phyloP scores from a whole-genome alignment of 2,888 invertebrate species.

The Dorcus parallelipipedus region DNA sequence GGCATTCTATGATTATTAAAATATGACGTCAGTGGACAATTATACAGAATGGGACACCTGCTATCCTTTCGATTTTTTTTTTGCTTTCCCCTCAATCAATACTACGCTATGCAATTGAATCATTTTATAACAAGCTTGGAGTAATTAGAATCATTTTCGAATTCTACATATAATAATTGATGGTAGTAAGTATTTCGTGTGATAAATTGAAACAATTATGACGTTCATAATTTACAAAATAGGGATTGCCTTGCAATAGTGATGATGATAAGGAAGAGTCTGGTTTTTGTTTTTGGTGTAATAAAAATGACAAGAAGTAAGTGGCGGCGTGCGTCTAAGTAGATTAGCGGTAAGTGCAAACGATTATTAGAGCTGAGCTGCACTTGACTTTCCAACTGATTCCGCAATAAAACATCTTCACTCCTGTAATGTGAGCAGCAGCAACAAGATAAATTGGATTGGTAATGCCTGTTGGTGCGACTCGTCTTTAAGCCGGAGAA shows the following conservation, averaged over 20 bases:
- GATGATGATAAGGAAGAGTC: slow-evolving; percentile 9
- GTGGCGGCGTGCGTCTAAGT: slow-evolving; percentile 27
- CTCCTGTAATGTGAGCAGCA: slow-evolving; percentile 16
- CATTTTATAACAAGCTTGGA: too few relatives aligned
- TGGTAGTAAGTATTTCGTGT: too few relatives aligned
- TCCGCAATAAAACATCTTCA: slow-evolving; percentile 22
- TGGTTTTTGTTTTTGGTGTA: slow-evolving; percentile 26
- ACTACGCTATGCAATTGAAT: too few relatives aligned
- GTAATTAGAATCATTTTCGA: too few relatives aligned
- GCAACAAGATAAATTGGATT: too few relatives aligned
- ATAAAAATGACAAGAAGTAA: slow-evolving; percentile 29
- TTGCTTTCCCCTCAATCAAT: too few relatives aligned
- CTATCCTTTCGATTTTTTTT: slow-evolving; percentile 22
- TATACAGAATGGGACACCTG: slow-evolving; percentile 36
- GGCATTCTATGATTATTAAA: slow-evolving; percentile 44
- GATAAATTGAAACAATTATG: too few relatives aligned
- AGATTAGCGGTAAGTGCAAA: slow-evolving; percentile 27
- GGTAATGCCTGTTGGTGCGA: too few relatives aligned
- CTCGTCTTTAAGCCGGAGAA: too few relatives aligned
- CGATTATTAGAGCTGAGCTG: slow-evolving; percentile 24
- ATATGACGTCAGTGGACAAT: slow-evolving; percentile 38
- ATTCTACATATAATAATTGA: too few relatives aligned
- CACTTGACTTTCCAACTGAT: slow-evolving; percentile 22
- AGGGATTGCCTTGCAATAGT: too few relatives aligned
- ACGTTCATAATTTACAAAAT: too few relatives aligned